Base-by-base conservation (phyloP, 2,797 vertebrate species). In the Paedocypris micromegethes region DNA sequence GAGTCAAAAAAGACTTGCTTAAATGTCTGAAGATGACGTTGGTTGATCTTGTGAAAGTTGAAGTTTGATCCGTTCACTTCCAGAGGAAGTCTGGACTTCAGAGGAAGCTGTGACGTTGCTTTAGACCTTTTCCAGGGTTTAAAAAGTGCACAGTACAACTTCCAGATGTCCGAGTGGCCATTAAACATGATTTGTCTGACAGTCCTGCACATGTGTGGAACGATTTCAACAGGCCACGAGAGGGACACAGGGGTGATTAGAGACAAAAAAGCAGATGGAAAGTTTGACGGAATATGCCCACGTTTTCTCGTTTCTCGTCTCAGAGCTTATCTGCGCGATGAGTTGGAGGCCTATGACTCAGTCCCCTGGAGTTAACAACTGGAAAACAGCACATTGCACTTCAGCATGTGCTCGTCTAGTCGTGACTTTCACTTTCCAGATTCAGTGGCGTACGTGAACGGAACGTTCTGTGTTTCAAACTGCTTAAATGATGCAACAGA, bases 161-260 rank as follows among this genome's bases (percentile, higher is more conserved):
- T 75, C 68, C 73, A 75, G 73, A 75, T 75, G 73, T 52, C 3
- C 4, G 38, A 37, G 58, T 53, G 58, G 9, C 9, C 23, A 63
- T 63, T 63, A 67, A 58, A 70, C 40, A 44, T 51, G 40, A 67
- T 70, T 70, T 58, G 54, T 51, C 60, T 51, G 60, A 64, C 60
- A 41, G 60, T 64, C 68, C 64, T 41, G 47, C 57, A 40, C 37
- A 48, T 49, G 70, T 60, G 64, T 55, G 70, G 41, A 56, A 53
- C 50, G 4, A 38, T 51, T 45, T 53, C 43, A 4, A 53, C 57
- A 52, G 41, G 38, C 23, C 23, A 23, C 3, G 42, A 51, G 51
- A 5, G 8, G 38, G 60, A 50, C 4, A 46, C 9, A 2, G 38
- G 9, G 67, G 47, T 51, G 7, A 40, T 6, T 51, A 3, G 41